phyloP scores from a whole-genome alignment of 2,113 vertebrate species.

The Myiagra hebetior region DNA sequence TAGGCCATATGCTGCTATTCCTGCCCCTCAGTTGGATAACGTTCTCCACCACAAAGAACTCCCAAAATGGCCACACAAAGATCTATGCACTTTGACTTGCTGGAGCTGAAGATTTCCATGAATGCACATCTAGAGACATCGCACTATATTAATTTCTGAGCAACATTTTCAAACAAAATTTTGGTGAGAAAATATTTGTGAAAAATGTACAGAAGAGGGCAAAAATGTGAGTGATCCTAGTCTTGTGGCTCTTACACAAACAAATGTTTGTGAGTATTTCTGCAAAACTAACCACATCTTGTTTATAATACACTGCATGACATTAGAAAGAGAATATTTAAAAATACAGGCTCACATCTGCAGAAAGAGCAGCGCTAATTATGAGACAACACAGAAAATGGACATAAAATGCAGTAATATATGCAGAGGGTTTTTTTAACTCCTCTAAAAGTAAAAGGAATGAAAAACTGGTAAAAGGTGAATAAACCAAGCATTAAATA shows the following conservation, averaged over 20 bases:
- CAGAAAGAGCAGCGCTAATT: slow-evolving; percentile 55
- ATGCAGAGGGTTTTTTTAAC: slow-evolving; percentile 55
- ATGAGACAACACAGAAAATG: slow-evolving; percentile 24
- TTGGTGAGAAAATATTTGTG: not conserved
- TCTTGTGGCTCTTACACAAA: not conserved
- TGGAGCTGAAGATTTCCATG: not conserved
- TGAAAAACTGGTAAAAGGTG: slow-evolving; percentile 36
- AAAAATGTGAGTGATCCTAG: not conserved
- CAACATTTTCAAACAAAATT: not conserved
- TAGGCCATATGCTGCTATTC: not conserved
- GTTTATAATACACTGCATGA: not conserved
- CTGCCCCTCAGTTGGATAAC: not conserved
- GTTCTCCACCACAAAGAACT: not conserved
- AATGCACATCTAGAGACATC: not conserved
- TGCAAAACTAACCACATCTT: not conserved
- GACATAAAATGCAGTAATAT: slow-evolving; percentile 58
- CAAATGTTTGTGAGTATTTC: slow-evolving; percentile 9
- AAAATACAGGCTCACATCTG: slow-evolving; percentile 54
- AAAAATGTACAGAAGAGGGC: not conserved
- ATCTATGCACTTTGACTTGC: not conserved
- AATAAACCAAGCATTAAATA: slow-evolving; percentile 39
- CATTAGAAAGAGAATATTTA: slow-evolving; percentile 35
- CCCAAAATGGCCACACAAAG: not conserved
- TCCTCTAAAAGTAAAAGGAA: slow-evolving; percentile 45
- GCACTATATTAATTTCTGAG: not conserved